A percentile compares a stretch with the other conserved stretches of the same genome.
Evolutionary conservation across 92 coral and sea anemone genomes (phyloP).

Genomic region (Phymanthus crucifer): DNA sequence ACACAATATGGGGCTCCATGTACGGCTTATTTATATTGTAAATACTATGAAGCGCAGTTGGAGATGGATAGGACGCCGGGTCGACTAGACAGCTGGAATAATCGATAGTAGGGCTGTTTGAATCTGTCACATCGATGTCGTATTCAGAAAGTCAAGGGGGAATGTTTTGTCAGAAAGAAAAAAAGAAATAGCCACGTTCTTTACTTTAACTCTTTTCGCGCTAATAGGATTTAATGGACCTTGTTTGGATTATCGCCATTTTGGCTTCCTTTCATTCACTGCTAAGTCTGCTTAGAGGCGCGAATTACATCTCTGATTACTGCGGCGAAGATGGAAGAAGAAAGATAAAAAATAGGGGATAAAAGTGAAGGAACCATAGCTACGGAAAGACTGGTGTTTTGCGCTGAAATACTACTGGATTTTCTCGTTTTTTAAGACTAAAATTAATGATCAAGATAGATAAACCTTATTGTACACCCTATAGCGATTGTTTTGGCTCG

Average conservation of each 20-base stretch:
- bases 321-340: neutral
- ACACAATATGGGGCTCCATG: neutral
- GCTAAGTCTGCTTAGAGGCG: constrained; percentile 6
- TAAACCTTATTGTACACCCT: neutral
- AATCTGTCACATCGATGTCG: neutral
- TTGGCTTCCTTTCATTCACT: neutral
- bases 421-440: neutral
- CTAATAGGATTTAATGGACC: constrained; percentile 7
- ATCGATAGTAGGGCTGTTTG: neutral
- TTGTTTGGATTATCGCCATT: neutral
- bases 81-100: constrained; percentile 7
- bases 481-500: neutral
- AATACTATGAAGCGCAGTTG: neutral
- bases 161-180: neutral
- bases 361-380: neutral
- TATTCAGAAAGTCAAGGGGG: neutral
- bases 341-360: neutral
- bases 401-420: neutral
- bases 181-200: neutral
- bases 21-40: neutral
- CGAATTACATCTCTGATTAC: constrained; percentile 3
- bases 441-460: neutral
- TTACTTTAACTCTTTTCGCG: neutral
- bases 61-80: constrained; percentile 12
- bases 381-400: neutral